phyloP scores from a whole-genome alignment of 2,888 invertebrate species.

The Chydorus sphaericus region DNA sequence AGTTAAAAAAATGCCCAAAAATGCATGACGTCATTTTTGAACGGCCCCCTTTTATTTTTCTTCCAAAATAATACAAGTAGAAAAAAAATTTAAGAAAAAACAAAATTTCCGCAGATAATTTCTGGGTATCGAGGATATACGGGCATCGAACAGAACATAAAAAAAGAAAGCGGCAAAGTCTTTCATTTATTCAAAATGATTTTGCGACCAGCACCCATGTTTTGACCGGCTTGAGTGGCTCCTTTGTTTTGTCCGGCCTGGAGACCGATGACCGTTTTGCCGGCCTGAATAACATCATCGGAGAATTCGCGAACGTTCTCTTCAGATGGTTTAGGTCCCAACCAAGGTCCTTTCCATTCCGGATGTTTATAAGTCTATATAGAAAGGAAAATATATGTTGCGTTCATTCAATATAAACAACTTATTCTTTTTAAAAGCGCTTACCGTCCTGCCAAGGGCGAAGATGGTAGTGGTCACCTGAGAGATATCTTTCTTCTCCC shows the following conservation, averaged over 20 bases:
- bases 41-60: too few relatives aligned
- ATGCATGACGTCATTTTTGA: too few relatives aligned
- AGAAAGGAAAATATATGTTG: slow-evolving; percentile 13
- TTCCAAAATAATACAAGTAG: not conserved
- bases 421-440: slow-evolving; percentile 19
- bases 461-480: slow-evolving; percentile 75
- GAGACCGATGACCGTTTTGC: slow-evolving; percentile 67
- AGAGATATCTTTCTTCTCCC: slow-evolving; percentile 77
- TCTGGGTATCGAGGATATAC: too few relatives aligned
- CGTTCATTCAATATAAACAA: slow-evolving; percentile 5
- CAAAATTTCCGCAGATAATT: not conserved
- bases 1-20: too few relatives aligned
- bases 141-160: too few relatives aligned
- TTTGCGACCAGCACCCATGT: slow-evolving; percentile 64
- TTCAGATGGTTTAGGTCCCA: slow-evolving; percentile 75
- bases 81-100: not conserved
- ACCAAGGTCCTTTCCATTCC: slow-evolving; percentile 63
- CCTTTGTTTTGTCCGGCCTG: slow-evolving; percentile 77
- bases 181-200: slow-evolving; percentile 42
- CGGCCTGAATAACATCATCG: slow-evolving; percentile 65
- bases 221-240: slow-evolving; percentile 73
- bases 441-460: slow-evolving; percentile 71
- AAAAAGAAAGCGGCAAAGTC: not conserved
- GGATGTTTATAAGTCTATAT: slow-evolving; percentile 59
- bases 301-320: slow-evolving; percentile 68